These are phyloP conservation scores for Ephydatia muelleri DNA, from an alignment of 37 sponge, comb jelly and placozoan species.

Conservation along the genomic window DNA sequence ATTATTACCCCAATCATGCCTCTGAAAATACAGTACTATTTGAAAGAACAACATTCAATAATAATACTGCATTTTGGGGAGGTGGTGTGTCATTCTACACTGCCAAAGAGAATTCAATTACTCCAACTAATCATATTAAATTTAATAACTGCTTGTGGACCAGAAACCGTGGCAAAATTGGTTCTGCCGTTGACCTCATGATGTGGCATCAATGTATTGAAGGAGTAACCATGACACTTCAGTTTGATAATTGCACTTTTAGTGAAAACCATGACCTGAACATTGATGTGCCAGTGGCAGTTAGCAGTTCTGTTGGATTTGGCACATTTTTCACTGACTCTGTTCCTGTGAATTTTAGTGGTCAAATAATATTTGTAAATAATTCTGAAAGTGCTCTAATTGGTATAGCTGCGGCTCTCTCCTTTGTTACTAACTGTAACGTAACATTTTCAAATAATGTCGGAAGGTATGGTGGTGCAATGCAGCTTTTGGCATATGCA, in stretches of 20 bases:
- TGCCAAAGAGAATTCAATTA: neutral
- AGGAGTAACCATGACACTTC: neutral
- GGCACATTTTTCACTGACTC: constrained; percentile 52
- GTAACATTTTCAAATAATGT: neutral
- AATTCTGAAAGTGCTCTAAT: constrained; percentile 10
- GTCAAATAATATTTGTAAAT: neutral
- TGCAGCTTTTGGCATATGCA: constrained; percentile 14
- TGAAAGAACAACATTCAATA: constrained; percentile 1
- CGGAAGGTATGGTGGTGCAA: constrained; percentile 26
- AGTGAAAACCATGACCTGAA: neutral
- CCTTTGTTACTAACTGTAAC: neutral
- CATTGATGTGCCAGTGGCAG: neutral
- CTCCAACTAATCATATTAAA: constrained; percentile 22
- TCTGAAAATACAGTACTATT: constrained; percentile 21
- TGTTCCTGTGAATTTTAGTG: constrained; percentile 15
- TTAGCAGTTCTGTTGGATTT: neutral
- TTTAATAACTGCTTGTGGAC: constrained; percentile 40
- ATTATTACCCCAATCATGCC: neutral
- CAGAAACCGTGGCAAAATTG: constrained; percentile 29
- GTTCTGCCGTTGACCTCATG: constrained; percentile 44
- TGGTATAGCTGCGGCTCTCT: neutral
- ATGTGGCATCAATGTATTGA: neutral
- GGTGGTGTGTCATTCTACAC: constrained; percentile 47
- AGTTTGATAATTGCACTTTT: constrained; percentile 31
- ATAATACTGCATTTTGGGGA: constrained; percentile 52